Evolutionary conservation across 2,797 vertebrate species (phyloP).

Genomic region (Triplophysa bombifrons): DNA sequence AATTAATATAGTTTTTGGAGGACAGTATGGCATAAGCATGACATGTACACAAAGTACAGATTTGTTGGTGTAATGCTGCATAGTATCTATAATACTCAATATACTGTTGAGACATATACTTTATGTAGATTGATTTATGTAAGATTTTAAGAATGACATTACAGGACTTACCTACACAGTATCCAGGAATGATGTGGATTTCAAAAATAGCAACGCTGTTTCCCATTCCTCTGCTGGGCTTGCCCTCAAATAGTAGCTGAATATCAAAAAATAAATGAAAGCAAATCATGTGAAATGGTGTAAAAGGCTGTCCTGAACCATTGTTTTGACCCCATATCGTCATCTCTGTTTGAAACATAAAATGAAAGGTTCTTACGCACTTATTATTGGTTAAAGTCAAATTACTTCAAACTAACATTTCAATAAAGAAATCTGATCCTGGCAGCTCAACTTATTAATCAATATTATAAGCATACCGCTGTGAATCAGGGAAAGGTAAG

Average conservation of each 20-base stretch:
- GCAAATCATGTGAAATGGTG: neutral
- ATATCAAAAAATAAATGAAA: constrained; percentile 44
- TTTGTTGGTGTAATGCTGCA: neutral
- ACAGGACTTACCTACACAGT: constrained; percentile 79
- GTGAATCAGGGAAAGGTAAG: too few relatives aligned
- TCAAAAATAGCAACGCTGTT: constrained; percentile 89
- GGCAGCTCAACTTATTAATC: too few relatives aligned
- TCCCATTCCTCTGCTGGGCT: constrained; percentile 71
- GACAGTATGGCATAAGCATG: too few relatives aligned
- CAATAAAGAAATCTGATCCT: too few relatives aligned
- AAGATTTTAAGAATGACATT: neutral
- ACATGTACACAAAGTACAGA: neutral
- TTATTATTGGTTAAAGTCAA: too few relatives aligned
- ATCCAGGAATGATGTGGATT: constrained; percentile 87
- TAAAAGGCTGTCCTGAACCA: too few relatives aligned
- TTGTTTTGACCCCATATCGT: too few relatives aligned
- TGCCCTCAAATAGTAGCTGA: constrained; percentile 86
- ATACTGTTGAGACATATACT: too few relatives aligned
- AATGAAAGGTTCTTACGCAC: too few relatives aligned
- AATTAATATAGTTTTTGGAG: neutral
- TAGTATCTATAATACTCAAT: neutral
- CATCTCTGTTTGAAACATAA: too few relatives aligned
- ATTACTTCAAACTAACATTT: too few relatives aligned
- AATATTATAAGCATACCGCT: too few relatives aligned
- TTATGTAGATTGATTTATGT: neutral